phyloP scores from a whole-genome alignment of 2,113 vertebrate genomes.

The Danionella cerebrum region DNA sequence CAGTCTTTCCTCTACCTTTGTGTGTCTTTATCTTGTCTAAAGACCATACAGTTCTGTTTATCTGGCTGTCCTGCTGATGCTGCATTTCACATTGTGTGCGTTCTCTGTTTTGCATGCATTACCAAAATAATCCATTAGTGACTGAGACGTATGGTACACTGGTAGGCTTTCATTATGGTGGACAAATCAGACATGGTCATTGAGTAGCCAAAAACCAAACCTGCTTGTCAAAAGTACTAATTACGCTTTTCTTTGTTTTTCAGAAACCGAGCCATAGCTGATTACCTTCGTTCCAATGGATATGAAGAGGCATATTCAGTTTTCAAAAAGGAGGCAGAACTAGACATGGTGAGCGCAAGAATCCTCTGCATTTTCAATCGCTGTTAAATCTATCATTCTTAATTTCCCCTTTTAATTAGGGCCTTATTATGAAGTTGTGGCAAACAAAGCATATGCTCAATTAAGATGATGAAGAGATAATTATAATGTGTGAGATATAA shows the following conservation, averaged over 20 bases:
- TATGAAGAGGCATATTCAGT: slow-evolving; percentile 98
- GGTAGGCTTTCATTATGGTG: too few relatives aligned
- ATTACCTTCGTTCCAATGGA: slow-evolving; percentile 99
- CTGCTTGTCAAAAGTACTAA: slow-evolving; percentile 52
- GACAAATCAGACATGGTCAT: too few relatives aligned
- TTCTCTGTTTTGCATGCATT: too few relatives aligned
- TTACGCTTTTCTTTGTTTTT: slow-evolving; percentile 58
- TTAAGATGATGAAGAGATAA: slow-evolving; percentile 38
- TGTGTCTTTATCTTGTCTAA: slow-evolving; percentile 1
- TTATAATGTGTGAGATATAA: slow-evolving; percentile 19
- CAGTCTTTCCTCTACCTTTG: neutral
- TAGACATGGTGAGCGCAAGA: slow-evolving; percentile 90
- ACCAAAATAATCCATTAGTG: too few relatives aligned
- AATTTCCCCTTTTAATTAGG: slow-evolving; percentile 42
- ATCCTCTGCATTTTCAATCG: slow-evolving; percentile 21
- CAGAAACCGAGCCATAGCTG: slow-evolving; percentile 99
- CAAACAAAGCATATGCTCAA: slow-evolving; percentile 36
- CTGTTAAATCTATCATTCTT: slow-evolving; percentile 43
- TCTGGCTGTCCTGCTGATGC: neutral
- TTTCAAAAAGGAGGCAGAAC: slow-evolving; percentile 98
- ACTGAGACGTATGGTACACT: too few relatives aligned
- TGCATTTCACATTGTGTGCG: neutral
- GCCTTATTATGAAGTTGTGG: slow-evolving; percentile 33
- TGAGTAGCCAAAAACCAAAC: slow-evolving; percentile 38
- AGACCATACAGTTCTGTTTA: neutral